phyloP scores from a whole-genome alignment of 2,113 vertebrate genomes.

The Triplophysa dalaica region DNA sequence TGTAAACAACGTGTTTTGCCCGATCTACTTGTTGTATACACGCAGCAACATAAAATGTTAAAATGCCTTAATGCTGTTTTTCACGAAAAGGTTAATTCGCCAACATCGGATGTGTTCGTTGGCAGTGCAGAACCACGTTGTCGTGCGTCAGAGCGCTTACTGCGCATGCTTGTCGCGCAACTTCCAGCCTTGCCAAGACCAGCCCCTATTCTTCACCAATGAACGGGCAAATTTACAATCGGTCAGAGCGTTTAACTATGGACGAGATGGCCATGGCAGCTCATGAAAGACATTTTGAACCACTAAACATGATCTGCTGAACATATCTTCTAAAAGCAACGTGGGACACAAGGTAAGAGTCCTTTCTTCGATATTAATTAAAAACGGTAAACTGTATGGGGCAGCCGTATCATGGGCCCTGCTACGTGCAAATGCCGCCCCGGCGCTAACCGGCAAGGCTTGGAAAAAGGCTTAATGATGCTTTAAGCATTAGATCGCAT shows the following conservation, averaged over 20 bases:
- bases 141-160: slow-evolving; percentile 1
- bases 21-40: too few species aligned
- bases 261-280: slow-evolving; percentile 33
- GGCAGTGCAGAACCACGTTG: neutral
- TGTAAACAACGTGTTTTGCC: too few species aligned
- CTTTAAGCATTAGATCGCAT: neutral
- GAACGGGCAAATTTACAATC: slow-evolving; percentile 37
- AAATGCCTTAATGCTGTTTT: neutral
- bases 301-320: slow-evolving; percentile 7
- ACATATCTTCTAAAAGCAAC: neutral
- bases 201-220: slow-evolving; percentile 53
- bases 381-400: neutral
- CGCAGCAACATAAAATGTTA: too few species aligned
- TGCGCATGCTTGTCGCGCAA: slow-evolving; percentile 42
- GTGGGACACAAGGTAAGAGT: neutral
- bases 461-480: neutral
- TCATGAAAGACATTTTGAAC: neutral
- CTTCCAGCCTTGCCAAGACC: slow-evolving; percentile 45
- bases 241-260: slow-evolving; percentile 11
- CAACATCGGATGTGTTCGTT: too few species aligned
- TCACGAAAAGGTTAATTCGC: neutral
- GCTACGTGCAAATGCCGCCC: neutral
- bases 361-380: neutral
- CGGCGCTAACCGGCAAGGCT: neutral
- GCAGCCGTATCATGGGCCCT: slow-evolving; percentile 5